phyloP scores from a whole-genome alignment of 2,797 vertebrate species.

The Mycteria americana region DNA sequence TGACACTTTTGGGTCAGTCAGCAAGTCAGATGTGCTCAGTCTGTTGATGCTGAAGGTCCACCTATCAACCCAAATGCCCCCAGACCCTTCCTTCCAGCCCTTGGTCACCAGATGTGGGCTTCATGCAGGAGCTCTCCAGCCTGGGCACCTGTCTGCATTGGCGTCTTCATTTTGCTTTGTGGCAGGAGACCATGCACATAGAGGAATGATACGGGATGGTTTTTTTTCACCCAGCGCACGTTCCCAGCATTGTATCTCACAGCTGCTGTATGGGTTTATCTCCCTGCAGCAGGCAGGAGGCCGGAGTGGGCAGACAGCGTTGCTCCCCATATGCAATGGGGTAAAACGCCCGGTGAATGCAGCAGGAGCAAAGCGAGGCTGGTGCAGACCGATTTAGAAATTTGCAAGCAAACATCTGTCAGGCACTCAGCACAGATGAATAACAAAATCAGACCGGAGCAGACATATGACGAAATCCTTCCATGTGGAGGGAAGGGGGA shows the following conservation, averaged over 20 bases:
- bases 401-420: conserved; percentile 5
- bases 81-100: not conserved
- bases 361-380: not conserved
- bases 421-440: conserved; percentile 11
- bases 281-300: not conserved
- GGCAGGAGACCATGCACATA: fast-evolving
- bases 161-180: not conserved
- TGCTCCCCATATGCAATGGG: fast-evolving
- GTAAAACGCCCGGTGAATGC: not conserved
- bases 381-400: not conserved
- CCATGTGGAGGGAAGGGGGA: conserved; percentile 5
- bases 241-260: not conserved
- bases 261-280: not conserved
- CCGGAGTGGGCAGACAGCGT: not conserved
- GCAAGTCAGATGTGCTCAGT: too few species aligned
- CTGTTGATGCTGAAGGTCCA: not conserved
- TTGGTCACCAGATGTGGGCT: not conserved
- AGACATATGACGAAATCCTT: conserved; percentile 49
- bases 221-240: not conserved
- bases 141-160: not conserved
- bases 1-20: not conserved
- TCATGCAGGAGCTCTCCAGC: not conserved
- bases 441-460: not conserved
- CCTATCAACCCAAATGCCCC: fast-evolving
- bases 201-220: not conserved